Evolutionary conservation across 2,797 vertebrate genomes (phyloP).

Genomic region (Gymnopithys bicolor): DNA sequence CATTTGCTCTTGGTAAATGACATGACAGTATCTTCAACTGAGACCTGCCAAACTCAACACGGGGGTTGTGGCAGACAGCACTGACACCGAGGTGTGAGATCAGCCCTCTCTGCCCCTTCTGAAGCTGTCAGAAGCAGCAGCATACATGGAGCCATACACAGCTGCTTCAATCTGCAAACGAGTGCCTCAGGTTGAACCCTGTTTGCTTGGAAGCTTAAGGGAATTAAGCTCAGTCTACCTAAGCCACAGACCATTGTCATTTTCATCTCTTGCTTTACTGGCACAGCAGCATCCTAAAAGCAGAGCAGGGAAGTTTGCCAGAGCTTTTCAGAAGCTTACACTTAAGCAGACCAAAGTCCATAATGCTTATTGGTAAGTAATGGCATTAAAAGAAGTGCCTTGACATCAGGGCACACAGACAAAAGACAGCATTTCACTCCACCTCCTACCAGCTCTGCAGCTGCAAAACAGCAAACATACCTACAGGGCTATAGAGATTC

Average conservation of each 20-base stretch:
- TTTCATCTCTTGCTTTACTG: background rate
- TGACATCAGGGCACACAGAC: background rate
- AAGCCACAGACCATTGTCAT: background rate
- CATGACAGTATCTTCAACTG: background rate
- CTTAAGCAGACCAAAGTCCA: background rate
- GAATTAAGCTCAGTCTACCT: background rate
- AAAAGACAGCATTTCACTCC: background rate
- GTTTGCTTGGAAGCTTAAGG: background rate
- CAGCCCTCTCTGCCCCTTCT: background rate
- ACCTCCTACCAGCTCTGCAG: background rate
- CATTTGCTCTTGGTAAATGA: background rate
- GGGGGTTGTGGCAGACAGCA: background rate
- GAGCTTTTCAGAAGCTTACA: background rate
- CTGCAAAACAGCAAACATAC: background rate
- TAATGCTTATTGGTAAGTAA: background rate
- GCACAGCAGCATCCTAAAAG: background rate
- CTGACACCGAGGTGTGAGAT: background rate
- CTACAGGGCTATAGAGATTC: rapidly evolving
- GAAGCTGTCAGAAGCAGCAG: background rate
- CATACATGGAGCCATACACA: background rate
- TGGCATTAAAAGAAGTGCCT: background rate
- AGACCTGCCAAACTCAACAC: background rate
- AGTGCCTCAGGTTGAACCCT: background rate
- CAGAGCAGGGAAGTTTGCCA: background rate
- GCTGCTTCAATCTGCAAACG: background rate